These are phyloP conservation scores for Sprattus sprattus DNA, from an alignment of 2,113 vertebrate genomes.

Conservation along the genomic window DNA sequence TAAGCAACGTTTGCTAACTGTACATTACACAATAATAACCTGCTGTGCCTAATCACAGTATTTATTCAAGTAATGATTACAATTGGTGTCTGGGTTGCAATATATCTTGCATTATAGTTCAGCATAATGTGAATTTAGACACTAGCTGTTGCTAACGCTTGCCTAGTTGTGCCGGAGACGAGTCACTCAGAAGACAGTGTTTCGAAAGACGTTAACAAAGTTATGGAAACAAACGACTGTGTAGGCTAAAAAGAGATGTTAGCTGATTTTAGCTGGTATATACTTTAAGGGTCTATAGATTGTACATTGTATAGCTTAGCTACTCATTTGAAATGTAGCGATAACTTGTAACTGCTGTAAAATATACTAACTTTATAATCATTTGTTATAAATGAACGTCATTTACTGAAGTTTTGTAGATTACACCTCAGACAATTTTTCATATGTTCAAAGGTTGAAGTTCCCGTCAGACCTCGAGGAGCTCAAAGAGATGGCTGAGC, in stretches of 20 bases:
- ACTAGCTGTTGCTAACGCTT: neutral
- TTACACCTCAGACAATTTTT: neutral
- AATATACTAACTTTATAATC: too few species aligned
- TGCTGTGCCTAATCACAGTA: neutral
- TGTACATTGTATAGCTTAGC: too few species aligned
- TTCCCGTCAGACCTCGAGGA: slow-evolving; percentile 92
- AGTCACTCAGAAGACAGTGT: too few species aligned
- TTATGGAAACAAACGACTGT: too few species aligned
- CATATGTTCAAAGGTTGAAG: slow-evolving; percentile 73
- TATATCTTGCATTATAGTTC: neutral
- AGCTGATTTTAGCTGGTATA: too few species aligned
- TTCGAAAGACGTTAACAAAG: too few species aligned
- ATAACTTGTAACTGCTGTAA: too few species aligned
- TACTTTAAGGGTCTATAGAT: too few species aligned
- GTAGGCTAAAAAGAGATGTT: too few species aligned
- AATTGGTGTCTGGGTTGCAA: neutral
- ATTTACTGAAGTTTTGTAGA: neutral
- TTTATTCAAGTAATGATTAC: neutral
- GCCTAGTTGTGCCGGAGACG: neutral
- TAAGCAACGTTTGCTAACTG: neutral
- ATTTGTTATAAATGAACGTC: too few species aligned
- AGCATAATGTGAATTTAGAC: neutral
- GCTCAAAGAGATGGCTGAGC: slow-evolving; percentile 81
- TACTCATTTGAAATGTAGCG: too few species aligned
- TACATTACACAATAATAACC: neutral